Conservation (phyloP, 2,888 invertebrate genomes). For the Drosophila subsilvestris region DNA sequence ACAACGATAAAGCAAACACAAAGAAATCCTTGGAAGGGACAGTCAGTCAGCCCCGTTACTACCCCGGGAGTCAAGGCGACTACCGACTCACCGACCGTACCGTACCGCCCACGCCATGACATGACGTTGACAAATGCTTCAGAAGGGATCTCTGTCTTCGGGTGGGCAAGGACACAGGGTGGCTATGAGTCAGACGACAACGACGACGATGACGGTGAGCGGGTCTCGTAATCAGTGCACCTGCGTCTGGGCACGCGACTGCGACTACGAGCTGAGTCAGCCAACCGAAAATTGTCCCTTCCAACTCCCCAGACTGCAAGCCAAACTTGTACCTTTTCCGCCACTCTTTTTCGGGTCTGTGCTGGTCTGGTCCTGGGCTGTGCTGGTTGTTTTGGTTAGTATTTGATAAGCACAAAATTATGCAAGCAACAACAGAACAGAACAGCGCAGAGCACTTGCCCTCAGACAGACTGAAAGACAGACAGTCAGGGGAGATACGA, state of each 20-base stretch:
- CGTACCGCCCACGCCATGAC: slow-evolving; percentile 47
- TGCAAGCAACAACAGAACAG: slow-evolving; percentile 15
- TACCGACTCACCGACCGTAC: too few relatives aligned
- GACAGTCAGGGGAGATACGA: neutral
- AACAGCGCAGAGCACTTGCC: too few relatives aligned
- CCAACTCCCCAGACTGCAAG: neutral
- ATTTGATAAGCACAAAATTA: slow-evolving; percentile 31
- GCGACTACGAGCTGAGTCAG: slow-evolving; percentile 45
- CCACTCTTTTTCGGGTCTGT: slow-evolving; percentile 12
- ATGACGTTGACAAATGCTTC: slow-evolving; percentile 74
- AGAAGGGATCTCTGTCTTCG: slow-evolving; percentile 27
- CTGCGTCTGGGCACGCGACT: slow-evolving; percentile 62
- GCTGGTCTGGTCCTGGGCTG: too few relatives aligned
- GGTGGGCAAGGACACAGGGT: slow-evolving; percentile 2
- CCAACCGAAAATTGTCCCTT: slow-evolving; percentile 53
- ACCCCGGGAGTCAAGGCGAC: slow-evolving; percentile 38
- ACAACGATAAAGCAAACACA: slow-evolving; percentile 25
- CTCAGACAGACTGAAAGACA: neutral
- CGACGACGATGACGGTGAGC: neutral
- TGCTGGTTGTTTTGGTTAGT: slow-evolving; percentile 6
- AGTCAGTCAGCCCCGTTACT: neutral
- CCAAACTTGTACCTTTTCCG: neutral
- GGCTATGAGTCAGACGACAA: slow-evolving; percentile 40
- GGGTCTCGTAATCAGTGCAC: slow-evolving; percentile 41
- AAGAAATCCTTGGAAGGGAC: slow-evolving; percentile 57